Conservation (phyloP, 2,888 invertebrate species). For the Troilus luridus region DNA sequence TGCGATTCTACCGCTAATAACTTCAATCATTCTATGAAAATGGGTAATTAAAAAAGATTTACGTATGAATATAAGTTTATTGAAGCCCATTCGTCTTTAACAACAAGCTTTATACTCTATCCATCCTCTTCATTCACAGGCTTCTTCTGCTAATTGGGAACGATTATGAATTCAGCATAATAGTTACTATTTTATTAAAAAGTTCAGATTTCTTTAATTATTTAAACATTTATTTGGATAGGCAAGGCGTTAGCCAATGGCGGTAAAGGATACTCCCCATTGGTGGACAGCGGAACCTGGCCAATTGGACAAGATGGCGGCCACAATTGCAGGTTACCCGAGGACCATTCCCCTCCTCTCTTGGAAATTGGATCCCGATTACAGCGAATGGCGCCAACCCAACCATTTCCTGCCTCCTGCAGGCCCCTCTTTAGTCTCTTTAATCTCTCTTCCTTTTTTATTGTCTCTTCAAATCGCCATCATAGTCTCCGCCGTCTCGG, state of each 20-base stretch:
- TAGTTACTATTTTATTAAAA: too few relatives aligned
- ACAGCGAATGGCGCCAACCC: slow-evolving; percentile 1
- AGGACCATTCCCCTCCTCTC: slow-evolving; percentile 1
- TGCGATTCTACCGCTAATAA: too few relatives aligned
- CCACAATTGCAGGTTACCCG: slow-evolving; percentile 26
- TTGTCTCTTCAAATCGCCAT: background rate
- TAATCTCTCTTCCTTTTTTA: background rate
- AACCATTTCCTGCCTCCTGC: slow-evolving; percentile 27
- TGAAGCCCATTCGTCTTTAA: too few relatives aligned
- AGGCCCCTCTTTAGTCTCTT: background rate
- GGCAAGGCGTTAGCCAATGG: background rate
- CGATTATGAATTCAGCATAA: too few relatives aligned
- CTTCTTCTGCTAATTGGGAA: too few relatives aligned
- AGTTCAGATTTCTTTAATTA: background rate
- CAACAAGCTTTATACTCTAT: too few relatives aligned
- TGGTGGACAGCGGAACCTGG: background rate
- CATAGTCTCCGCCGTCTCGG: background rate
- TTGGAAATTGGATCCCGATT: slow-evolving; percentile 9
- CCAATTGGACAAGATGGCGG: slow-evolving; percentile 35
- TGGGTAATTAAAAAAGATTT: too few relatives aligned
- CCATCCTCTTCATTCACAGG: too few relatives aligned
- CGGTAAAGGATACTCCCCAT: background rate
- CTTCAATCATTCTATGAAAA: too few relatives aligned
- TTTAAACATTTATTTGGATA: background rate
- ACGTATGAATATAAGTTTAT: too few relatives aligned